Evolutionary conservation across 2,113 vertebrate species (phyloP), one percentile per base, ranked within the genome.

Genomic region (Prinia subflava): DNA sequence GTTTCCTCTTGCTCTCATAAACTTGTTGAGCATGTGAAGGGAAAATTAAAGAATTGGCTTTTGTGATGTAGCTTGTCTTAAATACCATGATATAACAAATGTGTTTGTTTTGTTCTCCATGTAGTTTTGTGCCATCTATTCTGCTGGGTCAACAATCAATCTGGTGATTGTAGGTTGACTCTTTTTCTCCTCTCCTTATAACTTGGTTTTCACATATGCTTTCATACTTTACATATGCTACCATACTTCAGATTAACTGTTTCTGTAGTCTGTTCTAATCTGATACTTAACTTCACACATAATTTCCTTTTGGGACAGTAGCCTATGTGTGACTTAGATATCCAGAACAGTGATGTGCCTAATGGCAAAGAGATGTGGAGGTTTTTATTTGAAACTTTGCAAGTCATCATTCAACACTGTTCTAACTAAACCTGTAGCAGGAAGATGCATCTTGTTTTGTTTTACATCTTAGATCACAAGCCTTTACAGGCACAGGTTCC

Each of bases 21-120:
- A 78, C 85, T 90, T 90, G 39, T 41, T 73, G 49, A 59, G 28
- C 47, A 12, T 0, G 0, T 44, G 49, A 86, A 46, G 31, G 28
- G 31, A 49, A 77, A 78, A 68, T 11, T 44, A 47, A 86, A 92
- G 44, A 89, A 83, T 46, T 56, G 19, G 20, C 30, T 86, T 79
- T 85, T 93, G 71, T 83, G 42, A 20, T 44, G 10, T 11, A 15
- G 39, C 5, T 3, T 28, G 31, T 55, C 22, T 71, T 37, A 94
- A 80, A 31, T 55, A 21, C 28, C 21, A 2, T 11, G 31, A 12
- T 73, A 27, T 52, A 83, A 47, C 3, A 30, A 50, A 44, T 37
- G 3, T 1, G 3, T 3, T 6, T 53, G 44, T 77, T 82, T 83
- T 83, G 7, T 64, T 82, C 19, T 60, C 27, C 1, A 0, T 71